Percentiles rank a stretch among this genome's conserved stretches.
phyloP scores from a whole-genome alignment of 1,140 invertebrate species.

The Hypsibius dujardini region DNA sequence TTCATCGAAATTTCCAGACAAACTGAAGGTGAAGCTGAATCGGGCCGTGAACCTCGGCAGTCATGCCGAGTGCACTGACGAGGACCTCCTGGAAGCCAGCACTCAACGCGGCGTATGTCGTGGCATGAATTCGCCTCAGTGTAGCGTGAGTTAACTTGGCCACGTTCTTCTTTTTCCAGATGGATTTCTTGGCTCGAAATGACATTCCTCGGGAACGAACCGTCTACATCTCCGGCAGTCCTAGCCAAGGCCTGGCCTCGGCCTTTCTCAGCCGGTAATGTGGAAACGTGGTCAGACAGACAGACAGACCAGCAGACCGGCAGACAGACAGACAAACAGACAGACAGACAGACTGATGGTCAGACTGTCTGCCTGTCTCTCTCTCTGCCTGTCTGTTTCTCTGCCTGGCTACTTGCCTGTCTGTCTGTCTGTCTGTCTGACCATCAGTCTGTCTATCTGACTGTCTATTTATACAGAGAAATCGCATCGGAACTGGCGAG shows the following conservation, averaged over 20 bases:
- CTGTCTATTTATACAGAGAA: slow-evolving; percentile 24
- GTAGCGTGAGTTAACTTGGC: no score
- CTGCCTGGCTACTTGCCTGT: no score
- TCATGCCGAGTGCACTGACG: slow-evolving; percentile 20
- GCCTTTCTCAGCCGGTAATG: slow-evolving; percentile 28
- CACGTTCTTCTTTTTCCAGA: no score
- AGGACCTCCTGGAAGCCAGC: slow-evolving; percentile 29
- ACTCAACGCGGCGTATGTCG: slow-evolving; percentile 27
- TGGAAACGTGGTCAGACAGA: no score
- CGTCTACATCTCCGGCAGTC: slow-evolving; percentile 31
- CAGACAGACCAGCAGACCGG: no score
- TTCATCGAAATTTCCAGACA: not conserved
- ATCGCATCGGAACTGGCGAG: slow-evolving; percentile 31
- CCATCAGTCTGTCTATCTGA: not conserved
- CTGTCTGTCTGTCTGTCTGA: not conserved
- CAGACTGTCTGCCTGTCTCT: no score
- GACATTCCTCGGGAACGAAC: slow-evolving; percentile 25
- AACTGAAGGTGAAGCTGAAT: not conserved
- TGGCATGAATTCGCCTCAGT: not conserved
- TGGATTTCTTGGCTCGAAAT: slow-evolving; percentile 25
- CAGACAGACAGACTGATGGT: no score
- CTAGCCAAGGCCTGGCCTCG: slow-evolving; percentile 23
- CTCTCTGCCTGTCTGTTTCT: no score
- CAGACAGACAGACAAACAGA: no score
- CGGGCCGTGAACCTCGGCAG: not conserved